A percentile compares a stretch with the other conserved stretches of the same genome.
Conservation (phyloP, 2,797 vertebrate genomes). For the Poecilia wingei region DNA sequence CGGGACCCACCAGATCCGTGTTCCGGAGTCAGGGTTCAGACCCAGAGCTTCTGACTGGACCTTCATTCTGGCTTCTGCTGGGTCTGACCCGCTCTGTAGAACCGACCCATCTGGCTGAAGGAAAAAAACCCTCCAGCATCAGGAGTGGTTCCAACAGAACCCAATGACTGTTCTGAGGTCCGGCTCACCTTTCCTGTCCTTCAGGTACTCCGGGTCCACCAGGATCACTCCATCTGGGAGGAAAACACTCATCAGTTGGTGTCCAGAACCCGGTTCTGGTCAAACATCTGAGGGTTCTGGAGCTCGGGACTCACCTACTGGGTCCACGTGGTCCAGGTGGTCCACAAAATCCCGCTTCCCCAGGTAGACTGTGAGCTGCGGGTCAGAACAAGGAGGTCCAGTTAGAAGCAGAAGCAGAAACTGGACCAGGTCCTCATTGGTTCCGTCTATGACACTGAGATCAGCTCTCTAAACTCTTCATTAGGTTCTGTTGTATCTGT, state of each 20-base stretch:
- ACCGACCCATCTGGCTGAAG: not conserved
- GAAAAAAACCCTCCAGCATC: not conserved
- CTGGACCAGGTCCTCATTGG: not conserved
- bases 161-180: not conserved
- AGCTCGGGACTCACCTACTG: constrained; percentile 80
- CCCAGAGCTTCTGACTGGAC: not conserved
- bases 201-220: constrained; percentile 89
- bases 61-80: not conserved
- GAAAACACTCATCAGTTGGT: constrained; percentile 6
- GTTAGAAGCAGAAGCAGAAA: not conserved
- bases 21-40: not conserved
- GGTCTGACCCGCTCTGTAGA: not conserved
- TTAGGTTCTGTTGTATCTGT: not conserved
- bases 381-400: not conserved
- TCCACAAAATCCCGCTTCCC: constrained; percentile 93
- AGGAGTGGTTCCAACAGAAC: not conserved
- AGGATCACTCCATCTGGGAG: constrained; percentile 87
- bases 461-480: not conserved
- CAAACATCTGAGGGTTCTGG: not conserved
- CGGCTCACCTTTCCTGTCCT: constrained; percentile 89
- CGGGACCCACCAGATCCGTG: not conserved
- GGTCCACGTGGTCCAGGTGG: constrained; percentile 87
- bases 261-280: not conserved
- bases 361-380: constrained; percentile 89
- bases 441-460: not conserved